These are phyloP conservation scores for Addax nasomaculatus DNA, from an alignment of 2,113 vertebrate species.

Conservation along the genomic window DNA sequence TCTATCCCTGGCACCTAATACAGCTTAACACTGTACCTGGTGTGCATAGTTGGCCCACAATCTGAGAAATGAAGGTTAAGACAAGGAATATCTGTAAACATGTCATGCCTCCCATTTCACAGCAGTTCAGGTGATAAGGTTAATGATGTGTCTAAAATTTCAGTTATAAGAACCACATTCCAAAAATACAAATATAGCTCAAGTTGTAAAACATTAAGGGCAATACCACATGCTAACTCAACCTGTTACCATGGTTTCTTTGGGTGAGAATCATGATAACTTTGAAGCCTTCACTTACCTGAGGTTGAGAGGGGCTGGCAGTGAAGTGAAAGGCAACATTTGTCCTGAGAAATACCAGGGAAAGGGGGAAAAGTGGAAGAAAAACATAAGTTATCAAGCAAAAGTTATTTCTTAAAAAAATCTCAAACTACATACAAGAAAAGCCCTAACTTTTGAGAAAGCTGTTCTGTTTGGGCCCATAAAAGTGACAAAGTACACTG, in stretches of 20 bases:
- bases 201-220: neutral
- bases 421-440: neutral
- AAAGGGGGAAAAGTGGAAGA: neutral
- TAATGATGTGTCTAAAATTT: neutral
- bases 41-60: neutral
- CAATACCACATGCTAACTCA: neutral
- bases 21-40: neutral
- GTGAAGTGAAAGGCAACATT: slow-evolving; percentile 81
- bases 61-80: neutral
- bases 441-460: neutral
- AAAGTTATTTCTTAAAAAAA: neutral
- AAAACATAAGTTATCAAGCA: neutral
- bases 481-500: neutral
- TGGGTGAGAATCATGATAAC: neutral
- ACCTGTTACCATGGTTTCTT: neutral
- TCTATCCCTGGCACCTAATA: neutral
- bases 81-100: neutral
- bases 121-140: neutral
- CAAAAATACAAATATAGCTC: neutral
- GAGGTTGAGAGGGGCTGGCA: slow-evolving; percentile 87
- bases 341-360: slow-evolving; percentile 75
- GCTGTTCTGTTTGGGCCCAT: neutral
- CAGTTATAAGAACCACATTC: neutral
- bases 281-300: slow-evolving; percentile 75
- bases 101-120: neutral